These are phyloP conservation scores for Trogon melanurus DNA, from an alignment of 2,113 vertebrate genomes.

Conservation along the genomic window DNA sequence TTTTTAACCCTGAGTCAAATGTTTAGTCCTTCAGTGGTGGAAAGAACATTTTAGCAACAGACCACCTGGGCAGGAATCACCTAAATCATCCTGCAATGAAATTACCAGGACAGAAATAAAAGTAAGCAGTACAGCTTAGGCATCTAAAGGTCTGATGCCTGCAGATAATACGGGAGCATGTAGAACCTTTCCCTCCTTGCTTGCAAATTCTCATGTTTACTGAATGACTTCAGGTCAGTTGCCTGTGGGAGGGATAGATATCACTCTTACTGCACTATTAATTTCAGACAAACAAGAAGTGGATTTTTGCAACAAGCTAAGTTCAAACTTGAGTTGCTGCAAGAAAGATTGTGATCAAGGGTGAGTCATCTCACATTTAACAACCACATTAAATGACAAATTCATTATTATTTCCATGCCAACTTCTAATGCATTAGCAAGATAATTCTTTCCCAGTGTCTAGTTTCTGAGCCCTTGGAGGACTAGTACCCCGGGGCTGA, in stretches of 20 bases:
- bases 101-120: neutral
- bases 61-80: neutral
- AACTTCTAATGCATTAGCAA: neutral
- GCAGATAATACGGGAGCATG: accelerated
- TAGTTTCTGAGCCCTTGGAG: neutral
- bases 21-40: neutral
- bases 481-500: neutral
- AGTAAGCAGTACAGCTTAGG: neutral
- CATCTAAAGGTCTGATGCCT: neutral
- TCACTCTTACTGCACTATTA: neutral
- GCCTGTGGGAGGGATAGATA: neutral
- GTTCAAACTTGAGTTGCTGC: neutral
- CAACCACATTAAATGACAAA: neutral
- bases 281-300: neutral
- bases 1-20: neutral
- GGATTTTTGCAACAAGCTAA: neutral
- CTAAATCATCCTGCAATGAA: neutral
- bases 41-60: neutral
- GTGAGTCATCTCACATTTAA: neutral
- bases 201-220: neutral
- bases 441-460: neutral
- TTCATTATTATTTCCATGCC: neutral
- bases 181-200: neutral
- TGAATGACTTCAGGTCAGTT: neutral
- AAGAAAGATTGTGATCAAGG: neutral